A percentile compares a stretch with the other conserved stretches of the same genome.
Conservation (phyloP, 2,113 vertebrate genomes). For the Cricetomys ansorgei region DNA sequence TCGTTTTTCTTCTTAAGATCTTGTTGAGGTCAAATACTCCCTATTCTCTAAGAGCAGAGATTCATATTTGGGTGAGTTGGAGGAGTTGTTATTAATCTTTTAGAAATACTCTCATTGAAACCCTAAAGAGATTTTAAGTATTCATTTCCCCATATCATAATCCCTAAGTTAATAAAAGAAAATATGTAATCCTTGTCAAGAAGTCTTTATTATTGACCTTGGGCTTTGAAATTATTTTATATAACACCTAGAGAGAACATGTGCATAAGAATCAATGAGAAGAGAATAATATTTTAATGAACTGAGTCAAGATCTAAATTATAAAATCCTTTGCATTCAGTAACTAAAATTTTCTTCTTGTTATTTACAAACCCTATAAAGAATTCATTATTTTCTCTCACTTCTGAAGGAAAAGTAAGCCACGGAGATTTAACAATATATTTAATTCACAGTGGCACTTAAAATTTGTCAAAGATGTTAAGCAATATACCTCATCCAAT, state of each 20-base stretch:
- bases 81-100: conserved; percentile 83
- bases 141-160: conserved; percentile 79
- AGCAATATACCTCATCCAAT: neutral
- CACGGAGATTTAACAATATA: neutral
- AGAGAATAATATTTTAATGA: conserved; percentile 50
- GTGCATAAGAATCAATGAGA: conserved; percentile 44
- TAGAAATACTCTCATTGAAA: conserved; percentile 85
- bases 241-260: conserved; percentile 28
- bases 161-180: conserved; percentile 77
- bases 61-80: conserved; percentile 83
- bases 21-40: conserved; percentile 86
- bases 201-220: conserved; percentile 71
- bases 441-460: conserved; percentile 27
- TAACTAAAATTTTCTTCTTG: conserved; percentile 67
- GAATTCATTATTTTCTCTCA: conserved; percentile 34
- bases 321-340: conserved; percentile 62
- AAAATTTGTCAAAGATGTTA: conserved; percentile 66
- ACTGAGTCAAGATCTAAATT: conserved; percentile 59
- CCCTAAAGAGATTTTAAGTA: conserved; percentile 81
- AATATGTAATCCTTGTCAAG: conserved; percentile 70
- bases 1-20: conserved; percentile 94
- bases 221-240: conserved; percentile 42
- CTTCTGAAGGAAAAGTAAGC: neutral
- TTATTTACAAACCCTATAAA: conserved; percentile 45
- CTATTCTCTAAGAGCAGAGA: conserved; percentile 81